Evolutionary conservation across 1,140 invertebrate genomes (phyloP).

Genomic region (Apolygus lucorum): DNA sequence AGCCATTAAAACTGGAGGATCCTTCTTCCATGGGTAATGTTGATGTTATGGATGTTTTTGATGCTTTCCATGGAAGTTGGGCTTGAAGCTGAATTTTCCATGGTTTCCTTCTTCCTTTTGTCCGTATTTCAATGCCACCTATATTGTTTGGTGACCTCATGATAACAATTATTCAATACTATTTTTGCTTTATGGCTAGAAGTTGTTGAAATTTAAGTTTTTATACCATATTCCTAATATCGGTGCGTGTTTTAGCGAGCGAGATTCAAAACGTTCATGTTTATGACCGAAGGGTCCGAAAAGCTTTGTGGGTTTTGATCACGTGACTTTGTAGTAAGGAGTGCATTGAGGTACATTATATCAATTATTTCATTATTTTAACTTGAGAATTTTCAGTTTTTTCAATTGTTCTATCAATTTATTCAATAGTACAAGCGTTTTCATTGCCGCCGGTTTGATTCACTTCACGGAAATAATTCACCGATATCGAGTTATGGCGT

Average conservation of each 20-base stretch:
- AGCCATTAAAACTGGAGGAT: too few relatives aligned
- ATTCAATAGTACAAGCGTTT: background rate
- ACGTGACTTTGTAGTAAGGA: conserved; percentile 5
- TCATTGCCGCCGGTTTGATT: background rate
- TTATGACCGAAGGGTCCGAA: background rate
- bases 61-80: too few relatives aligned
- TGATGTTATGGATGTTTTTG: too few relatives aligned
- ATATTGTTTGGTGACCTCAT: background rate
- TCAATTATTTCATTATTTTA: background rate
- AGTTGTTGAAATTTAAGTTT: background rate
- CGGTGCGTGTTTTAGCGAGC: too few relatives aligned
- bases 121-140: too few relatives aligned
- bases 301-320: background rate
- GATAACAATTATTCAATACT: background rate
- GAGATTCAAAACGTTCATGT: too few relatives aligned
- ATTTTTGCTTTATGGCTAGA: background rate
- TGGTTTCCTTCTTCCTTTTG: too few relatives aligned
- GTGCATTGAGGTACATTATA: background rate
- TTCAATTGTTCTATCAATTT: background rate
- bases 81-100: too few relatives aligned
- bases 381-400: too few relatives aligned
- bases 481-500: conserved; percentile 18
- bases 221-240: too few relatives aligned
- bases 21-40: too few relatives aligned
- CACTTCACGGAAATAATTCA: background rate